Evolutionary conservation across 2,888 invertebrate genomes (phyloP).

Genomic region (Isotomurus palustris): DNA sequence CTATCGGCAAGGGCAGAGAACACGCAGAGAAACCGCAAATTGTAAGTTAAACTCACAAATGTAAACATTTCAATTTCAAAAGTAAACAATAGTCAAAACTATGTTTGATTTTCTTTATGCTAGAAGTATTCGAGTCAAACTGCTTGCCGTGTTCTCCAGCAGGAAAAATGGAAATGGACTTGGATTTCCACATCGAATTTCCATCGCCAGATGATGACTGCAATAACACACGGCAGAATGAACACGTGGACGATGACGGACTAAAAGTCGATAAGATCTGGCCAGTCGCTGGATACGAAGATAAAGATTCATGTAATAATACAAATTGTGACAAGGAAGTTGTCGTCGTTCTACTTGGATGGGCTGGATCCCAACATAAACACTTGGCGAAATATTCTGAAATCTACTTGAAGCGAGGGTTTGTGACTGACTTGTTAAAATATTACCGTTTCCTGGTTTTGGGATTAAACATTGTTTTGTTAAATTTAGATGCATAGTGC

Average conservation of each 20-base stretch:
- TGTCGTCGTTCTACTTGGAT: conserved; percentile 67
- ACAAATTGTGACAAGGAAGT: conserved; percentile 61
- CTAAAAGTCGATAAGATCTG: conserved; percentile 2
- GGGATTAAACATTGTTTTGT: not conserved
- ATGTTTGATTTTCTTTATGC: no score
- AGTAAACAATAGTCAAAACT: no score
- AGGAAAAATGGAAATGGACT: conserved; percentile 18
- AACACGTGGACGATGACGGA: not conserved
- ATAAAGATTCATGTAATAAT: not conserved
- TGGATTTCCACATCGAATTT: conserved; percentile 40
- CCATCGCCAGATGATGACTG: conserved; percentile 20
- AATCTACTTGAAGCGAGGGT: conserved; percentile 72
- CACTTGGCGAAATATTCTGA: conserved; percentile 72
- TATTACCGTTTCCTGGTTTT: not conserved
- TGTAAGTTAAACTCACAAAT: no score
- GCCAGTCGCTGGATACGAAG: conserved; percentile 10
- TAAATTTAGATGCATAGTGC: conserved; percentile 61
- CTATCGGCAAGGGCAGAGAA: no score
- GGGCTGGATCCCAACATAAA: conserved; percentile 75
- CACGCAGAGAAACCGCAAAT: no score
- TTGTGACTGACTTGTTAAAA: conserved; percentile 44
- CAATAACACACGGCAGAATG: not conserved
- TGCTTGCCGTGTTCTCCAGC: no score
- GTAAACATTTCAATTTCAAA: no score
- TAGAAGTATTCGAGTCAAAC: no score